Base-by-base conservation (phyloP, 1,140 invertebrate genomes). In the Pteromalus puparum region DNA sequence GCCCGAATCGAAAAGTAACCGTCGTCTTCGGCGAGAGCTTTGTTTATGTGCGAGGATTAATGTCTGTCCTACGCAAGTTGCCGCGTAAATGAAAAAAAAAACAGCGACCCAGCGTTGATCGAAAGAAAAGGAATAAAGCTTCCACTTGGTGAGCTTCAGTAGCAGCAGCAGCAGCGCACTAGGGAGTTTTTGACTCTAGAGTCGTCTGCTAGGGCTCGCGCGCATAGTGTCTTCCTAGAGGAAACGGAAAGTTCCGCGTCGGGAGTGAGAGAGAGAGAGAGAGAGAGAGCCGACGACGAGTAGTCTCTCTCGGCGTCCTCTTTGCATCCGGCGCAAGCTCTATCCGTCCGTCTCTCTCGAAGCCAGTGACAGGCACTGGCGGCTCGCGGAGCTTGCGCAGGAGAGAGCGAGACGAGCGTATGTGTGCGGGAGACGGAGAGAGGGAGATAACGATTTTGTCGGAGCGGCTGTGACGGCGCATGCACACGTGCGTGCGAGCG, bases 201-300 rank as follows among this genome's bases (percentile, higher is more conserved):
- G 28, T 38, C 24, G n/a, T 70, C 5, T 24, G 2, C 18, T 53
- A 53, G 48, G 18, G 13, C 18, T n/a, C 12, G 67, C 24, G 38
- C 38, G 38, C 38, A 42, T 42, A 42, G 38, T 28, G 65, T 15
- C 46, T 81, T 81, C 48, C 68, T 81, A 81, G 80, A 74, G 68
- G 68, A 73, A 74, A 74, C 42, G 70, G 18, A 73, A 81, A 81
- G 80, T 61, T 65, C 26, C 34, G 26, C 48, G 21, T 65, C 24
- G 74, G 68, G 68, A 34, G 21, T 42, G 81, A 83, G 75, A 73
- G 84, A 42, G 30, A 28, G 24, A 73, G 53, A 81, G 28, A 26
- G 28, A 68, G 65, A 68, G 12, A 65, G 18, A 82, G 26, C 68
- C 67, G 65, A 26, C 65, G 21, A 68, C 21, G 65, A 53, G 15